These are phyloP conservation scores for Petrolisthes cinctipes DNA, from an alignment of 2,888 invertebrate genomes.

Conservation along the genomic window DNA sequence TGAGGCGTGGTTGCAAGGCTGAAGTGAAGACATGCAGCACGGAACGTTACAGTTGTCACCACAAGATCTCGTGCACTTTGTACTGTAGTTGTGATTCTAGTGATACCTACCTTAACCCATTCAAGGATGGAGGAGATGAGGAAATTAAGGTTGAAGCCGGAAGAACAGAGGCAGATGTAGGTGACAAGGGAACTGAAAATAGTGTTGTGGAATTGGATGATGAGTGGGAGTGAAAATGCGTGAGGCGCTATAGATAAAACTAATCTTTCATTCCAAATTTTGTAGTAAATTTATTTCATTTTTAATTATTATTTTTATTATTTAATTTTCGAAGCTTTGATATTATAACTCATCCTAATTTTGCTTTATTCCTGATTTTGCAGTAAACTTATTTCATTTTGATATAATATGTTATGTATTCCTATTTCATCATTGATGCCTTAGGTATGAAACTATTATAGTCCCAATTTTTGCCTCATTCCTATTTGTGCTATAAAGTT, in stretches of 20 bases:
- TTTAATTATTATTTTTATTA: background rate
- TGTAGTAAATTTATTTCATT: conserved; percentile 23
- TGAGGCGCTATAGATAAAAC: conserved; percentile 8
- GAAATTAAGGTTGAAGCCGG: conserved; percentile 15
- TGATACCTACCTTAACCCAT: conserved; percentile 22
- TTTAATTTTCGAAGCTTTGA: background rate
- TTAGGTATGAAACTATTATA: too few species aligned
- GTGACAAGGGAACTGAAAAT: conserved; percentile 8
- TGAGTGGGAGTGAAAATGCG: conserved; percentile 14
- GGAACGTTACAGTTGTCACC: conserved; percentile 32
- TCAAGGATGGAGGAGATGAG: conserved; percentile 22
- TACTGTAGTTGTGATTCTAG: conserved; percentile 23
- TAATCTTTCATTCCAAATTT: too few species aligned
- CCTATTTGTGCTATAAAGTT: too few species aligned
- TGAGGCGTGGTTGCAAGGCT: conserved; percentile 3
- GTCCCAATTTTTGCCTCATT: too few species aligned
- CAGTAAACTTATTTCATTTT: too few species aligned
- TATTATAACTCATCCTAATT: too few species aligned
- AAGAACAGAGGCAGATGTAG: conserved; percentile 7
- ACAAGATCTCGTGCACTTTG: conserved; percentile 25
- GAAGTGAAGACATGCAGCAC: conserved; percentile 20
- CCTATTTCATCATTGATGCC: too few species aligned
- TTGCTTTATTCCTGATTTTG: too few species aligned
- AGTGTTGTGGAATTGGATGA: background rate
- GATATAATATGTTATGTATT: too few species aligned